A percentile compares a stretch with the other conserved stretches of the same genome.
phyloP scores from a whole-genome alignment of 2,113 vertebrate genomes.

The Poeciliopsis prolifica region DNA sequence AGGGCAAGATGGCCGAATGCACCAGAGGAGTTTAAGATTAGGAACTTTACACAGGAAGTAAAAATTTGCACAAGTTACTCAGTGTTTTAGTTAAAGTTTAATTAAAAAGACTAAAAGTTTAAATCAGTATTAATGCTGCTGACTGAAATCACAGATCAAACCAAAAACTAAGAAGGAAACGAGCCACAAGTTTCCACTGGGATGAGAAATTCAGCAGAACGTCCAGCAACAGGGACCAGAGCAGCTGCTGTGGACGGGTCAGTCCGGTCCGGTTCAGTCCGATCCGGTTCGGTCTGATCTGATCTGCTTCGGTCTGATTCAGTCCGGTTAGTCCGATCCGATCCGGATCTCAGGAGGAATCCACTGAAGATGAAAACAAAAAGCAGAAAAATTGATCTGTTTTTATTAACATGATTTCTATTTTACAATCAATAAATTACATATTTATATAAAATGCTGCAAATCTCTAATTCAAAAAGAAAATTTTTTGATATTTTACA shows the following conservation, averaged over 20 bases:
- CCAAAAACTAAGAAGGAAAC: too few species aligned
- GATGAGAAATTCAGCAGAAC: neutral
- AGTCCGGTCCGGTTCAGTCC: too few species aligned
- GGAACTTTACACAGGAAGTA: neutral
- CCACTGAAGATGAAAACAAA: conserved; percentile 2
- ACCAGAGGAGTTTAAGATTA: neutral
- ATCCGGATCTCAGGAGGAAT: neutral
- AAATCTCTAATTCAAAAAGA: too few species aligned
- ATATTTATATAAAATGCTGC: neutral
- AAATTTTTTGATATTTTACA: too few species aligned
- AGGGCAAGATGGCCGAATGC: neutral
- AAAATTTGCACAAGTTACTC: neutral
- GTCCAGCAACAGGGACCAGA: neutral
- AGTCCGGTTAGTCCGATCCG: too few species aligned
- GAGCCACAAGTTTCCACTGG: too few species aligned
- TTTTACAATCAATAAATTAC: neutral
- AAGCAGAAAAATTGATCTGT: neutral
- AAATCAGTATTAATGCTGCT: neutral
- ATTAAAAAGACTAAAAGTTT: neutral
- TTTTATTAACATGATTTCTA: neutral
- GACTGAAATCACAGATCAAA: neutral
- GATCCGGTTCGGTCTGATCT: too few species aligned
- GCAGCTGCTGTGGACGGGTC: too few species aligned
- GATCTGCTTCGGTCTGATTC: too few species aligned
- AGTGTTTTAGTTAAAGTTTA: neutral